These are phyloP conservation scores for Thumatha senex DNA, from an alignment of 2,888 invertebrate genomes.

Conservation along the genomic window DNA sequence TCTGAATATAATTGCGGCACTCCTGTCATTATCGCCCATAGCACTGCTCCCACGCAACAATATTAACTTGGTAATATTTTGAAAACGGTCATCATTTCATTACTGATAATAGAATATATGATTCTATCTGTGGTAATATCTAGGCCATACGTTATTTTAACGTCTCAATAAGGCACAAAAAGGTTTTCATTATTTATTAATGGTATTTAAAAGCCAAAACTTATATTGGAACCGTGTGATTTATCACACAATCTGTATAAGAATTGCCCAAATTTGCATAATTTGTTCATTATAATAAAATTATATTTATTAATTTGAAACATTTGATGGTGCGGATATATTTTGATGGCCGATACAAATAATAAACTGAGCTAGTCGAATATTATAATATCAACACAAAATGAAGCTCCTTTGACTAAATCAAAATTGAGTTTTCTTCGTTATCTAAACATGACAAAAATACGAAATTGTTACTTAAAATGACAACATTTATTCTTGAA, in stretches of 20 bases:
- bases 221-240: constrained; percentile 52
- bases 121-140: constrained; percentile 23
- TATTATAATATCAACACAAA: not conserved
- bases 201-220: constrained; percentile 50
- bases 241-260: constrained; percentile 44
- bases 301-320: constrained; percentile 38
- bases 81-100: constrained; percentile 44
- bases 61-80: constrained; percentile 45
- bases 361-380: not conserved
- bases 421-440: not conserved
- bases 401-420: not conserved
- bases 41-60: constrained; percentile 52
- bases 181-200: constrained; percentile 49
- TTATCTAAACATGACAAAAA: not conserved
- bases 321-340: constrained; percentile 26
- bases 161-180: constrained; percentile 48
- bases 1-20: constrained; percentile 11
- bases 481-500: not conserved
- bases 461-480: not conserved
- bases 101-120: constrained; percentile 22
- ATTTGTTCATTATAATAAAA: constrained; percentile 41
- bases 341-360: not conserved
- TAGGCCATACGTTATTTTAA: constrained; percentile 43
- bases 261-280: constrained; percentile 50
- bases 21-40: constrained; percentile 8